Evolutionary conservation across 2,888 invertebrate species (phyloP).

Genomic region (Pyrochroa serraticornis): DNA sequence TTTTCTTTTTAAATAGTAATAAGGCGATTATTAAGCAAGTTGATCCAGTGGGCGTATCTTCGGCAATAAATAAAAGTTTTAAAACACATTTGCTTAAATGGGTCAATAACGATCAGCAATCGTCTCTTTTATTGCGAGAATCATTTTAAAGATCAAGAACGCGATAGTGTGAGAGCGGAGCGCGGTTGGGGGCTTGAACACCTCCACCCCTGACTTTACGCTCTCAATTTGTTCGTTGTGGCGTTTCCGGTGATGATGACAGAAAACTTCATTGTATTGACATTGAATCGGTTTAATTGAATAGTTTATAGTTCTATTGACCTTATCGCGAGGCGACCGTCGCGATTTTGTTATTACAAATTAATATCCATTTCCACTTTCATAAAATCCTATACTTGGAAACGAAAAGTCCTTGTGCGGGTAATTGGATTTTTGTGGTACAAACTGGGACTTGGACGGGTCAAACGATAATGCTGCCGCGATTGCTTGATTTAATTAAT

Average conservation of each 20-base stretch:
- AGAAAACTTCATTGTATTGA: background rate
- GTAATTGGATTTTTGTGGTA: constrained; percentile 14
- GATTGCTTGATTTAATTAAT: constrained; percentile 5
- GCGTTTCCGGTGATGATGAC: no score
- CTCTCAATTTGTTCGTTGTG: no score
- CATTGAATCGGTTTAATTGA: constrained; percentile 13
- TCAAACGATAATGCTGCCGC: constrained; percentile 5
- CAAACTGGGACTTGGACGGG: constrained; percentile 3
- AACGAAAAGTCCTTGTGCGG: constrained; percentile 10
- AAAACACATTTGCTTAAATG: constrained; percentile 18
- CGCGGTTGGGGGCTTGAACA: no score
- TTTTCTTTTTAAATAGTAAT: no score
- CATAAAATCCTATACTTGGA: constrained; percentile 9
- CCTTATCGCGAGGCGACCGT: constrained; percentile 1
- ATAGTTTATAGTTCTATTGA: constrained; percentile 11
- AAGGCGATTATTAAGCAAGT: constrained; percentile 9
- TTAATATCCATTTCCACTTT: constrained; percentile 18
- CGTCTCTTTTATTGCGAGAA: constrained; percentile 8
- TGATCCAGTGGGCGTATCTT: constrained; percentile 14
- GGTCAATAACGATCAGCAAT: constrained; percentile 20
- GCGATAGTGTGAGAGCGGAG: no score
- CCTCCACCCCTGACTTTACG: no score
- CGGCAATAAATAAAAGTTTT: constrained; percentile 13
- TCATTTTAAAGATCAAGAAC: constrained; percentile 17
- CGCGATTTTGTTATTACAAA: background rate